Base-by-base conservation (phyloP, 2,113 vertebrate genomes). In the Hymenochirus boettgeri region DNA sequence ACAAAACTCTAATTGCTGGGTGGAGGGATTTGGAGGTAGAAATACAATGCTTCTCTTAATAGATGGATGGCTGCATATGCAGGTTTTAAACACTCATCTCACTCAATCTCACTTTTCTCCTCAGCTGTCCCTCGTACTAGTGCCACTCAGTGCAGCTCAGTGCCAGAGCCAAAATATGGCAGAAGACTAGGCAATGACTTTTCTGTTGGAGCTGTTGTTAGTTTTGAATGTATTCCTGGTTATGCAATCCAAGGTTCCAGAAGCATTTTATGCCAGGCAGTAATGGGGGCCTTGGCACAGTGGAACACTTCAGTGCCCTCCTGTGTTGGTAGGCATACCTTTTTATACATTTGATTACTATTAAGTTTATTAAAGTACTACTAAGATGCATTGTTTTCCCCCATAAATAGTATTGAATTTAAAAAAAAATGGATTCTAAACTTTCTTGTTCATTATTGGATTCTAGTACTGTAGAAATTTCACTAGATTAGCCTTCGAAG, bases 111-210 rank as follows among this genome's bases (percentile, higher is more conserved):
- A 26, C n/a, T 23, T 59, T 15, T 21, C 13, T 22, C 24, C 25
- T 37, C 60, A 98, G 96, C 96, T 18, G 96, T 99, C 19, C 96
- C 96, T 1, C 85, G 92, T 51, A 99, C 96, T 71, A 99, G 96
- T 0, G 91, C 94, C 65, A 97, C 94, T 0, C 96, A 99, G 76
- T 98, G 96, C 86, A 97, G 91, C 83, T 98, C 96, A 0, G 91
- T 99, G 29, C 96, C 96, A 0, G 96, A 99, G 76, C 96, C 96
- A 1, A 89, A 94, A 8, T 92, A 95, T 3, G 96, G 95, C 9
- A 88, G 89, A 27, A 88, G 96, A 1, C 82, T 93, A 73, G 96
- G 96, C 29, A 97, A 90, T 61, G 93, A 92, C 73, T 98, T 99
- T 72, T 89, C 95, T 0, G 96, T 96, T 13, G 95, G 92, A 0